These are phyloP conservation scores for Pogonognathellus flavescens DNA, from an alignment of 1,140 invertebrate genomes.

Conservation along the genomic window DNA sequence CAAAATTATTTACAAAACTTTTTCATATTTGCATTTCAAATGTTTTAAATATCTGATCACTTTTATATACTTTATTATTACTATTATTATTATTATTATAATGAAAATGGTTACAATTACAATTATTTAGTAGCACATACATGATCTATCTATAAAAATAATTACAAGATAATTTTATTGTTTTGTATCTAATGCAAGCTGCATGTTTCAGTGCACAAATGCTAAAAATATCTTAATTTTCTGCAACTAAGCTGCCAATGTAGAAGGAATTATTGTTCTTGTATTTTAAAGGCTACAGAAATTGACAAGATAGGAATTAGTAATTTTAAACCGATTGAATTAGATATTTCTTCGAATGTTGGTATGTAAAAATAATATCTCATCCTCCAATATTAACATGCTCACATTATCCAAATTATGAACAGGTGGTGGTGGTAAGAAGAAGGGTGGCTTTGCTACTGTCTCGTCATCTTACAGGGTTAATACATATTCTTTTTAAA, in stretches of 20 bases:
- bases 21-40: no score
- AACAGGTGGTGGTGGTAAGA: slow-evolving; percentile 67
- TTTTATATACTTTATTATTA: neutral
- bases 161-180: no score
- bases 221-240: slow-evolving; percentile 39
- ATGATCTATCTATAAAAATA: no score
- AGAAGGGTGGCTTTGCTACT: slow-evolving; percentile 72
- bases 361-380: neutral
- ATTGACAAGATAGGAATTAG: neutral
- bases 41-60: no score
- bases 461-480: slow-evolving; percentile 71
- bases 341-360: neutral
- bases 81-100: slow-evolving; percentile 4
- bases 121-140: no score
- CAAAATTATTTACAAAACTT: neutral
- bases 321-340: neutral
- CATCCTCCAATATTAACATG: neutral
- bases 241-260: slow-evolving; percentile 35
- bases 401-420: neutral
- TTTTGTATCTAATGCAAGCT: neutral
- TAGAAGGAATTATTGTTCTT: neutral
- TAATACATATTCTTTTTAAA: slow-evolving; percentile 28
- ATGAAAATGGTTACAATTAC: neutral
- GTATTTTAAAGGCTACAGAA: neutral
- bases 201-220: slow-evolving; percentile 15